Evolutionary conservation across 2,797 vertebrate species (phyloP).

Genomic region (Sebastolobus alascanus): DNA sequence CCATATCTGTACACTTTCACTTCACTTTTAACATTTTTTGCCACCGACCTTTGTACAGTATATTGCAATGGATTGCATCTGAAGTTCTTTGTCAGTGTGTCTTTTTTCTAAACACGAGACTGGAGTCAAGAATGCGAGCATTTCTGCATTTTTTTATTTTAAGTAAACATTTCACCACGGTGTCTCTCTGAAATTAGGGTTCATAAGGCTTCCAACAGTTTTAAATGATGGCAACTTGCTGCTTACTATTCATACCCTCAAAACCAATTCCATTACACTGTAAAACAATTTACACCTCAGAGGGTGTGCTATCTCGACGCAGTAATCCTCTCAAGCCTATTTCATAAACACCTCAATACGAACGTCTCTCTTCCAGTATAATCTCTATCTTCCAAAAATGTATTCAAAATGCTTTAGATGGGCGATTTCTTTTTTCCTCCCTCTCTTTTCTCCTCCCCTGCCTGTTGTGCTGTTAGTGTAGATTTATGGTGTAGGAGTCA

Average conservation of each 20-base stretch:
- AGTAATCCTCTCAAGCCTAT: slow-evolving; percentile 61
- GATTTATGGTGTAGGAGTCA: slow-evolving; percentile 83
- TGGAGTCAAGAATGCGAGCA: slow-evolving; percentile 25
- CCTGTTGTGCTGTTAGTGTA: slow-evolving; percentile 80
- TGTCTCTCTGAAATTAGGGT: slow-evolving; percentile 46
- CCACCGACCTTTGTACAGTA: neutral
- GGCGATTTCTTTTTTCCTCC: slow-evolving; percentile 10
- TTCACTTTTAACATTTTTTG: neutral
- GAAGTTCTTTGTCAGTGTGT: neutral
- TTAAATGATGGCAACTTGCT: slow-evolving; percentile 71
- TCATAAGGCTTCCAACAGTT: slow-evolving; percentile 62
- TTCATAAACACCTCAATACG: slow-evolving; percentile 63
- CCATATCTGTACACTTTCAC: neutral
- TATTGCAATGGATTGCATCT: neutral
- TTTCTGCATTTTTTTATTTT: slow-evolving; percentile 37
- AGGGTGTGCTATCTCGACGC: slow-evolving; percentile 63
- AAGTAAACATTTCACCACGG: slow-evolving; percentile 60
- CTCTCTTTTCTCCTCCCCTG: slow-evolving; percentile 27
- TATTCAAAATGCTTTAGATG: slow-evolving; percentile 56
- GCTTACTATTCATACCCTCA: slow-evolving; percentile 67
- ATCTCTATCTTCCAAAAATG: slow-evolving; percentile 47
- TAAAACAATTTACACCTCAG: slow-evolving; percentile 77
- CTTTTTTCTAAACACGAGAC: neutral
- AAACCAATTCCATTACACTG: slow-evolving; percentile 70
- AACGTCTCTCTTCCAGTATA: slow-evolving; percentile 31